Evolutionary conservation across 2,113 vertebrate species (phyloP).

Genomic region (Nothobranchius kuhntae): DNA sequence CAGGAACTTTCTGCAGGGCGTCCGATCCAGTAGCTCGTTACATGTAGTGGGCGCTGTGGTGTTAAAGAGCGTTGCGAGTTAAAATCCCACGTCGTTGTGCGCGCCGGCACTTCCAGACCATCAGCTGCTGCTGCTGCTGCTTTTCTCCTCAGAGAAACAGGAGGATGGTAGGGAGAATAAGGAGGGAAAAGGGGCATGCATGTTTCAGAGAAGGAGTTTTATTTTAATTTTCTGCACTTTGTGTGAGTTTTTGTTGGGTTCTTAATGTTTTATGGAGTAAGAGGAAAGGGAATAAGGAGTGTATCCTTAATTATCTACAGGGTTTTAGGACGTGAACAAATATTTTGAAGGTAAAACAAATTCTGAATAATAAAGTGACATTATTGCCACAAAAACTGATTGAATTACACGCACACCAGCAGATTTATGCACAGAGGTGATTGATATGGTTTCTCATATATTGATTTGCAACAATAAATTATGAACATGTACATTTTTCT

Average conservation of each 20-base stretch:
- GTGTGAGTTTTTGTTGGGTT: slow-evolving; percentile 7
- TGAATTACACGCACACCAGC: slow-evolving; percentile 33
- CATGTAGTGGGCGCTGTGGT: slow-evolving; percentile 86
- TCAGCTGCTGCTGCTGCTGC: slow-evolving; percentile 42
- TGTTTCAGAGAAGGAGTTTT: slow-evolving; percentile 14
- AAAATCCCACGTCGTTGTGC: slow-evolving; percentile 41
- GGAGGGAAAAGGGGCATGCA: slow-evolving; percentile 26
- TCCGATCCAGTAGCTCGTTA: slow-evolving; percentile 54
- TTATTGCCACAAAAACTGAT: slow-evolving; percentile 32
- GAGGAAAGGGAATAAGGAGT: no score
- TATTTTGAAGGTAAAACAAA: not conserved
- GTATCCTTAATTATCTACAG: not conserved
- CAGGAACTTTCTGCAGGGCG: slow-evolving; percentile 64
- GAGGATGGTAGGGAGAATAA: slow-evolving; percentile 41
- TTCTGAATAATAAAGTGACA: slow-evolving; percentile 21
- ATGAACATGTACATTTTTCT: slow-evolving; percentile 4
- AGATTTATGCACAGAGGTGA: slow-evolving; percentile 17
- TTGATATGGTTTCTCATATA: slow-evolving; percentile 19
- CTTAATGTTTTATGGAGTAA: not conserved
- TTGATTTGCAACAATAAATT: slow-evolving; percentile 44
- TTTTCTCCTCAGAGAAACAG: slow-evolving; percentile 36
- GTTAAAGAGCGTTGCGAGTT: slow-evolving; percentile 66
- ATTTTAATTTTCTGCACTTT: not conserved
- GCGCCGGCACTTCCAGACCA: slow-evolving; percentile 33
- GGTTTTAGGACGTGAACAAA: not conserved